Evolutionary conservation across 2,797 vertebrate genomes (phyloP).

Genomic region (Gymnothorax reevesii): DNA sequence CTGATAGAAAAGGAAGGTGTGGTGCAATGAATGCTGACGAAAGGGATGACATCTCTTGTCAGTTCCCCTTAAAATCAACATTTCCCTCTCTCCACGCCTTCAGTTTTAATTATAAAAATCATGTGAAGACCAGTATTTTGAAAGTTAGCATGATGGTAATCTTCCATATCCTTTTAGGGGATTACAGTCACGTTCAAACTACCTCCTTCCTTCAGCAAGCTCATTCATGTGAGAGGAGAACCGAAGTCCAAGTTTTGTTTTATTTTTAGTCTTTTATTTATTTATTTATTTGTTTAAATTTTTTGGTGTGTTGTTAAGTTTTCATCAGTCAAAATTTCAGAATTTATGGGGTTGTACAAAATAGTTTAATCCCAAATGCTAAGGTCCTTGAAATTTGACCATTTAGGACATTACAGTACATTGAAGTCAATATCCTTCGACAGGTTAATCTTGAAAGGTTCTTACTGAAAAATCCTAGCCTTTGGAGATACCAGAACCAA

Average conservation of each 20-base stretch:
- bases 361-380: background rate
- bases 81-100: background rate
- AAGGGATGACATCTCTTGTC: slow-evolving; percentile 23
- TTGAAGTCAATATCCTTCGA: background rate
- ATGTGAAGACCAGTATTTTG: slow-evolving; percentile 14
- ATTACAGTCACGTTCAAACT: slow-evolving; percentile 58
- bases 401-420: background rate
- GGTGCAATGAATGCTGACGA: background rate
- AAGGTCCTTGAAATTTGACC: background rate
- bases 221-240: background rate
- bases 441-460: background rate
- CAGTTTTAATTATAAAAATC: slow-evolving; percentile 24
- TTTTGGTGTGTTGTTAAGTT: background rate
- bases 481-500: background rate
- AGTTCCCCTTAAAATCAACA: slow-evolving; percentile 22
- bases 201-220: background rate
- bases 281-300: no score
- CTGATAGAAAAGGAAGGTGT: slow-evolving; percentile 11
- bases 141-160: slow-evolving; percentile 22
- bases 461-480: background rate
- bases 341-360: background rate
- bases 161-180: slow-evolving; percentile 18
- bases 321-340: background rate
- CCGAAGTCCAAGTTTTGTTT: background rate
- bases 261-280: no score